Base-by-base conservation (phyloP, 2,113 vertebrate species). In the Montifringilla adamsi region DNA sequence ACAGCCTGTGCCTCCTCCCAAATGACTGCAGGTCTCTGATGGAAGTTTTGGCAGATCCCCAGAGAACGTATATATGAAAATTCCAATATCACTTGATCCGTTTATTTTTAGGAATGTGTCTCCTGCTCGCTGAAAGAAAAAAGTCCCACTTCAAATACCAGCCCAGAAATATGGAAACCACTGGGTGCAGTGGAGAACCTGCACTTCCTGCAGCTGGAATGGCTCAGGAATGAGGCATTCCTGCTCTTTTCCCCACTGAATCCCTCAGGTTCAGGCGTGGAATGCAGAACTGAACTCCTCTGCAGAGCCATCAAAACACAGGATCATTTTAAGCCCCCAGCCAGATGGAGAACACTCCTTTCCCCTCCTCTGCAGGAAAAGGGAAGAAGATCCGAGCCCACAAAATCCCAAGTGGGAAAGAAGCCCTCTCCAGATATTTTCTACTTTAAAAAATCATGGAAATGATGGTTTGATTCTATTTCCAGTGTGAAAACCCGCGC, bases 271-370 rank as follows among this genome's bases (percentile, higher is more conserved):
- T 83, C 3, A 47, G 77, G 63, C 5, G 8, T 1, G n/a, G 39
- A 83, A 37, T 2, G 31, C 14, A 13, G 91, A 69, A 9, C 74
- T 28, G 67, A 43, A 46, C 70, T 80, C 69, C 6, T 43, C 86
- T 67, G 89, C 84, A 83, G 69, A 91, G 21, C 58, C 89, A 53
- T 0, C 46, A 7, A 55, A 76, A 24, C 75, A 28, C 73, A 24
- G 67, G 75, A 87, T 77, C 68, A 74, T 55, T 88, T 90, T 26
- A 83, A 94, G 64, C 84, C 93, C 86, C 20, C 52, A 26, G 69
- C 15, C 93, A 91, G 70, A 95, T 86, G 95, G 93, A 96, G 68
- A 96, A 49, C 15, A 2, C 28, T 86, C 82, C 88, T 86, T 80
- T 59, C 87, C 59, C 86, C 75, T 93, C 91, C 91, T 90, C 94